Base-by-base conservation (phyloP, 2,797 vertebrate species). In the Esox lucius region DNA sequence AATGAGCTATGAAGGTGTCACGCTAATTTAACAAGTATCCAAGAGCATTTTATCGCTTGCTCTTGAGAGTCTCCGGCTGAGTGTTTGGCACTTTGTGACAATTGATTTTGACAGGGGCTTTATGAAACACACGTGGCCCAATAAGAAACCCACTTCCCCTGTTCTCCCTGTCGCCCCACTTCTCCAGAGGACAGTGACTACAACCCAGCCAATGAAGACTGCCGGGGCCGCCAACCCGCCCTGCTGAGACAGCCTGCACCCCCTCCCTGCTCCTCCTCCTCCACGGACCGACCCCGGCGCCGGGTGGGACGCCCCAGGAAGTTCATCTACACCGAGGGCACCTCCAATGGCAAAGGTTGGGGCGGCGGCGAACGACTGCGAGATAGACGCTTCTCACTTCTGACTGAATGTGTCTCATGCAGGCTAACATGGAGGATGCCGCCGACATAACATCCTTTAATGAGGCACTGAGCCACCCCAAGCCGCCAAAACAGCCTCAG, bases 171-270 rank as follows among this genome's bases (percentile, higher is more conserved):
- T 42, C 39, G 4, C 42, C 12, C 42, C 39, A 59, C 17, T 76
- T 76, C 72, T 11, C 49, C 87, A 99, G 98, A 94, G 85, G 98
- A 99, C 82, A 98, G 97, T 11, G 97, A 99, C 88, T 99, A 99
- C 80, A 98, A 96, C 82, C 98, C 98, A 26, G 94, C 91, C 0
- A 95, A 97, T 53, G 96, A 97, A 0, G 95, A 96, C 48, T 84
- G 89, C 46, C 92, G 94, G 16, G 92, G 89, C 68, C 93, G 94
- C 39, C 92, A 93, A 75, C 89, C 95, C 70, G 85, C 72, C 49
- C 71, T 83, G 75, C 78, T 85, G 19, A 90, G 84, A 75, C 93
- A 90, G 74, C 79, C 87, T 8, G 51, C 90, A 22, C 87, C 92
- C 74, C 87, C 85, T 0, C 96, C 95, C 56, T 91, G 94, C 66